Percentiles rank a stretch among this genome's conserved stretches.
Conservation (phyloP, 2,888 invertebrate genomes). For the Oscheius myriophilus region DNA sequence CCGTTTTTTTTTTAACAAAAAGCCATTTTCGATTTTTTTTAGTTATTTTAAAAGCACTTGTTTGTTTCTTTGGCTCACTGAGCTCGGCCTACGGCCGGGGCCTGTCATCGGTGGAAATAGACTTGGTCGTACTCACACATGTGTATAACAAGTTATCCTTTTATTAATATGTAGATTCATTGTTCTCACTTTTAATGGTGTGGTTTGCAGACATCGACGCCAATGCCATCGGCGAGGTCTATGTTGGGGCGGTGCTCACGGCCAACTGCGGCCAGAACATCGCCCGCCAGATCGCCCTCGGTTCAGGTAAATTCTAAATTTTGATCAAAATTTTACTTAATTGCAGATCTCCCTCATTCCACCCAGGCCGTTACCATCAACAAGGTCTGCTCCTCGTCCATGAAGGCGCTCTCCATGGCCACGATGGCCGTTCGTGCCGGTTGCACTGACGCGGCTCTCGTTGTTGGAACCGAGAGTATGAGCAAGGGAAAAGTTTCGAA, state of each 20-base stretch:
- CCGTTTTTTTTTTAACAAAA: too few relatives aligned
- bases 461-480: slow-evolving; percentile 80
- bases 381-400: slow-evolving; percentile 96
- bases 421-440: slow-evolving; percentile 80
- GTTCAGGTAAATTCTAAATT: slow-evolving; percentile 41
- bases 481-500: slow-evolving; percentile 39
- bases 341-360: slow-evolving; percentile 81
- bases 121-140: too few relatives aligned
- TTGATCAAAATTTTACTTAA: background rate
- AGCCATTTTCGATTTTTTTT: too few relatives aligned
- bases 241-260: slow-evolving; percentile 86
- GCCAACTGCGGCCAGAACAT: slow-evolving; percentile 92
- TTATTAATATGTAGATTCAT: too few relatives aligned
- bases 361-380: slow-evolving; percentile 91
- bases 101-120: too few relatives aligned
- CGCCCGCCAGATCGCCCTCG: slow-evolving; percentile 88
- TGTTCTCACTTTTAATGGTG: too few relatives aligned
- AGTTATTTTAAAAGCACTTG: too few relatives aligned
- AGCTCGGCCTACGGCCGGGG: too few relatives aligned
- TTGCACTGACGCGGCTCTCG: slow-evolving; percentile 41
- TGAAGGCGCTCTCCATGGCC: slow-evolving; percentile 93
- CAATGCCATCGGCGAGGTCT: slow-evolving; percentile 83
- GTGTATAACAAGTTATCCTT: too few relatives aligned
- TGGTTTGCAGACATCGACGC: slow-evolving; percentile 82
- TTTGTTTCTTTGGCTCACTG: too few relatives aligned